Percentiles rank a stretch among this genome's conserved stretches.
These are phyloP conservation scores for Rynchops niger DNA, from an alignment of 2,113 vertebrate species.

Conservation along the genomic window DNA sequence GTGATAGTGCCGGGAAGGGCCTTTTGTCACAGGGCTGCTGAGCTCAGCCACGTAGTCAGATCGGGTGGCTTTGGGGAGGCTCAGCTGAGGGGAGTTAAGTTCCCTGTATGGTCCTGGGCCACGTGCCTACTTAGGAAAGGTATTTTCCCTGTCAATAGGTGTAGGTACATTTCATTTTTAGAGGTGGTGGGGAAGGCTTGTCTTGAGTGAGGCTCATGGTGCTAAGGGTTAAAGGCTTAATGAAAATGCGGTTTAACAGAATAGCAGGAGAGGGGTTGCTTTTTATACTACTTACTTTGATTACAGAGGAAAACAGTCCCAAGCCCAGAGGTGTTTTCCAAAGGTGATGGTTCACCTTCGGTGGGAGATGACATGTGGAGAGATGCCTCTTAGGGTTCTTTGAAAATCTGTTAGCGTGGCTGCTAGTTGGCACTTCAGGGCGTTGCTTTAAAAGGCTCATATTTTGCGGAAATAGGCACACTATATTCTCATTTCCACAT, in stretches of 20 bases:
- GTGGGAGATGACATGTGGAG: too few relatives aligned
- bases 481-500: accelerated
- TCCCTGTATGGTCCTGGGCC: accelerated
- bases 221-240: neutral
- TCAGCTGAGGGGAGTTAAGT: accelerated
- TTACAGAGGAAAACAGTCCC: neutral
- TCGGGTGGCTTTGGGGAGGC: accelerated
- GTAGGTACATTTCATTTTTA: accelerated
- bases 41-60: accelerated
- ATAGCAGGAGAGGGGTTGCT: accelerated
- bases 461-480: accelerated
- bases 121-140: accelerated
- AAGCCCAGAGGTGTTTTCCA: too few relatives aligned
- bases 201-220: accelerated
- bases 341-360: accelerated
- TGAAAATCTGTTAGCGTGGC: accelerated
- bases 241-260: accelerated
- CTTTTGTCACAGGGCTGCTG: neutral
- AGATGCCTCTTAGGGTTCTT: accelerated
- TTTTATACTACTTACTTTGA: accelerated
- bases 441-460: accelerated
- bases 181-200: accelerated
- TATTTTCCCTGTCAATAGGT: accelerated
- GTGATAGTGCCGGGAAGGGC: accelerated
- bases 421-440: accelerated